Percentiles rank a stretch among this genome's conserved stretches.
These are phyloP conservation scores for Setophaga petechia DNA, from an alignment of 2,113 vertebrate genomes.

Conservation along the genomic window DNA sequence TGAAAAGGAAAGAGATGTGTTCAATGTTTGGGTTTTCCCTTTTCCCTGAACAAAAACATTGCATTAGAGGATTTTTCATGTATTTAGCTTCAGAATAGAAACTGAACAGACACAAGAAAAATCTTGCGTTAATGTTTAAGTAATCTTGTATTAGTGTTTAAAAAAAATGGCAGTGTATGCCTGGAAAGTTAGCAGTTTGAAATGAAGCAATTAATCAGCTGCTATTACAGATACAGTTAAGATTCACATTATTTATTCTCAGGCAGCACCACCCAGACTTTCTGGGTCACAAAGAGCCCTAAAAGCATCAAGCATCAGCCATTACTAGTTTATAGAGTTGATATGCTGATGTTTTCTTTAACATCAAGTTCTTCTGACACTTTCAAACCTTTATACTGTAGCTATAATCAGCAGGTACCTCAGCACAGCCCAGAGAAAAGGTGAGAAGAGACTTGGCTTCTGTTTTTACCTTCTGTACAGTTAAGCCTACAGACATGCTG, in stretches of 20 bases:
- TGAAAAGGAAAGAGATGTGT: not conserved
- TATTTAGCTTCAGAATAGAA: not conserved
- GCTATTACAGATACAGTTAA: not conserved
- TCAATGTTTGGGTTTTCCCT: not conserved
- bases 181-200: not conserved
- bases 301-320: not conserved
- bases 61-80: not conserved
- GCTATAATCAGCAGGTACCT: not conserved
- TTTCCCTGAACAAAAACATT: not conserved
- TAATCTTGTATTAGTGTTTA: not conserved
- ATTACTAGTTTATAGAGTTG: not conserved
- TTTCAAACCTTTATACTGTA: not conserved
- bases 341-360: not conserved
- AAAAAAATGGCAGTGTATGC: not conserved
- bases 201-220: not conserved
- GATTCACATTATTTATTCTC: not conserved
- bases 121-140: not conserved
- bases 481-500: not conserved
- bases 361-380: rapidly evolving
- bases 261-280: not conserved
- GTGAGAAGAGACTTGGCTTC: not conserved
- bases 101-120: not conserved
- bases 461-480: not conserved
- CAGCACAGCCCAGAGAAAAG: not conserved
- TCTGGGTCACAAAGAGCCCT: not conserved